Evolutionary conservation across 2,113 vertebrate genomes (phyloP), one percentile per base, ranked within the genome.

Genomic region (Synchiropus splendidus): DNA sequence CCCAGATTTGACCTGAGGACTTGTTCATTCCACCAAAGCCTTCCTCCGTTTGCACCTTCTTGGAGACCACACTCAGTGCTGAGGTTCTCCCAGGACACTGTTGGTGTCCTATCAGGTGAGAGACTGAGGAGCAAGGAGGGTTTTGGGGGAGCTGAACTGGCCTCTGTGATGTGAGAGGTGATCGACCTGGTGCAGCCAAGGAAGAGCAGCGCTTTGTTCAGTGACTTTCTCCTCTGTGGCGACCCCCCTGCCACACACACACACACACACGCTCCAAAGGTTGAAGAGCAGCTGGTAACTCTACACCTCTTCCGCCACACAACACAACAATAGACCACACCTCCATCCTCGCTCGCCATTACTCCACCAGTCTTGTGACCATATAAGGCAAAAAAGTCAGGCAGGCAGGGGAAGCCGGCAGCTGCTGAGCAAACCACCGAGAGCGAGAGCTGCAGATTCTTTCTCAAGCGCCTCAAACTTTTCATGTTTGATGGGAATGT

Each of bases 381-480:
- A 83, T 87, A 85, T 83, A 87, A 81, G 85, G 85, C 64, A 76
- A 84, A 76, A 82, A 83, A 66, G 15, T 17, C 6, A 10, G 12
- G 10, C 16, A 13, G 47, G n/a, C 67, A 61, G 53, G 66, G 65
- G 70, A 76, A 79, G 72, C 68, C 68, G n/a, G 67, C 39, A 13
- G 64, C 61, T 69, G 69, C 62, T 70, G 64, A 59, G 27, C 65
- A 47, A 67, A 72, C 41, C 18, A n/a, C 50, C n/a, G 35, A 64
- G 61, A 60, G 59, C 33, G 57, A 51, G 42, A 75, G 53, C 31
- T 65, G 59, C 48, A 67, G 58, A 70, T 77, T 74, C 65, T 62
- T 64, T 51, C 51, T 53, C 51, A 32, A n/a, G 17, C 50, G 39
- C 17, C 36, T 38, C 18, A 44, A 67, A 51, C 42, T 51, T 14